phyloP scores from a whole-genome alignment of 2,113 vertebrate genomes.

The Tonatia bakeri region DNA sequence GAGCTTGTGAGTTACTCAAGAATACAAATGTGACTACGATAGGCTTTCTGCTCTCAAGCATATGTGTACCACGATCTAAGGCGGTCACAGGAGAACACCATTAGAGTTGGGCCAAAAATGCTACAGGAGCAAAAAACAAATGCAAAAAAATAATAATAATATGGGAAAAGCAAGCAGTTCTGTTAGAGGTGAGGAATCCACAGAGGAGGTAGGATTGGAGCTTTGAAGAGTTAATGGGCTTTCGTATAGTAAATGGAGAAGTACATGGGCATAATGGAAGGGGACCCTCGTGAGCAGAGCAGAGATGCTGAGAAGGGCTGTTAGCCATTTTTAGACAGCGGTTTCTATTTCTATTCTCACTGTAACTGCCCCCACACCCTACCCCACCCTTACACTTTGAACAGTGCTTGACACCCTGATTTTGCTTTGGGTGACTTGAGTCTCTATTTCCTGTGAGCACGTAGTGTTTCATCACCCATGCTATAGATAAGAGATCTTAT shows the following conservation, averaged over 20 bases:
- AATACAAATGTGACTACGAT: not conserved
- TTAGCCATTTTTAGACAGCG: not conserved
- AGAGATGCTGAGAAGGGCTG: not conserved
- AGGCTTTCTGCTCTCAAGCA: not conserved
- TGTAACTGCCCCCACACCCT: not conserved
- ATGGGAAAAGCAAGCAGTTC: not conserved
- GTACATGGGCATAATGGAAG: not conserved
- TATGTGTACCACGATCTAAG: not conserved
- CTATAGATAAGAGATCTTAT: not conserved
- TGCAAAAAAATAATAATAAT: not conserved
- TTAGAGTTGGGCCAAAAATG: not conserved
- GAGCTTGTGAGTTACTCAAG: not conserved
- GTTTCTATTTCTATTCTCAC: not conserved
- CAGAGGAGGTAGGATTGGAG: not conserved
- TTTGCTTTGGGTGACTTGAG: not conserved
- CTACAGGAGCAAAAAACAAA: not conserved
- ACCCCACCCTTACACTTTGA: not conserved
- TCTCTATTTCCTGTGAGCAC: not conserved
- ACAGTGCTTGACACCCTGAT: not conserved
- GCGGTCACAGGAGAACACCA: not conserved
- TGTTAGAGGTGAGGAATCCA: not conserved
- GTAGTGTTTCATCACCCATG: not conserved
- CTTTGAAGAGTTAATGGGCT: not conserved
- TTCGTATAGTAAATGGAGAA: not conserved
- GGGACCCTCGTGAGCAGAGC: not conserved